These are phyloP conservation scores for Mycetomoellerius zeteki DNA, from an alignment of 1,140 invertebrate species.

Conservation along the genomic window DNA sequence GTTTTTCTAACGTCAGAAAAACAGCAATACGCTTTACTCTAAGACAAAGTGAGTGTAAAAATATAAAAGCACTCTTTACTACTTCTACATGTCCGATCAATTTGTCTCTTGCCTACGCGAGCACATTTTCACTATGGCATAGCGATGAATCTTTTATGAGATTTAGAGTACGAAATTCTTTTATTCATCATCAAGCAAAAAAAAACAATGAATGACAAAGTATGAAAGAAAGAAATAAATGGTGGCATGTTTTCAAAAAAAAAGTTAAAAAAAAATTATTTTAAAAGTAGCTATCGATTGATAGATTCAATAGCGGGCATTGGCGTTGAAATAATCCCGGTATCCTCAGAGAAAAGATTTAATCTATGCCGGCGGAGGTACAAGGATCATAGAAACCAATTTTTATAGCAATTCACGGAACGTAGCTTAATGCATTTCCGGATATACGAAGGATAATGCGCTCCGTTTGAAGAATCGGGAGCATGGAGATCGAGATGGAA, in stretches of 20 bases:
- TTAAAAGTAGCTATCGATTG: constrained; percentile 19
- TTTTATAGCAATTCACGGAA: constrained; percentile 52
- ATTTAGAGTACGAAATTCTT: background rate
- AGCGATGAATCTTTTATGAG: constrained; percentile 21
- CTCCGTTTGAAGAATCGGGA: constrained; percentile 53
- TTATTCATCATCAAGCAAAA: constrained; percentile 20
- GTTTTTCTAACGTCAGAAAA: constrained; percentile 38
- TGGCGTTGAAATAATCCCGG: constrained; percentile 13
- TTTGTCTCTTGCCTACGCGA: background rate
- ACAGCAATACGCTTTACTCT: constrained; percentile 22
- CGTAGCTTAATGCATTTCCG: constrained; percentile 54
- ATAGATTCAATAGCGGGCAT: constrained; percentile 16
- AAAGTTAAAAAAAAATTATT: background rate
- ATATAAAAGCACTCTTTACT: constrained; percentile 2
- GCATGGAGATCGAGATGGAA: constrained; percentile 51
- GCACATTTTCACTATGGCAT: background rate
- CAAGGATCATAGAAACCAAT: constrained; percentile 38
- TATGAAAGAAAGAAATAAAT: background rate
- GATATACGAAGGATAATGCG: constrained; percentile 55
- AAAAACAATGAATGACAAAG: background rate
- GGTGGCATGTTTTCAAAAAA: background rate
- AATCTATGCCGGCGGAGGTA: constrained; percentile 10
- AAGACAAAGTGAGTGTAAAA: constrained; percentile 15
- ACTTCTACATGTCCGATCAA: constrained; percentile 13
- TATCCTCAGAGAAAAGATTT: constrained; percentile 32